phyloP scores from a whole-genome alignment of 2,113 vertebrate species.

The Mustelus asterias region DNA sequence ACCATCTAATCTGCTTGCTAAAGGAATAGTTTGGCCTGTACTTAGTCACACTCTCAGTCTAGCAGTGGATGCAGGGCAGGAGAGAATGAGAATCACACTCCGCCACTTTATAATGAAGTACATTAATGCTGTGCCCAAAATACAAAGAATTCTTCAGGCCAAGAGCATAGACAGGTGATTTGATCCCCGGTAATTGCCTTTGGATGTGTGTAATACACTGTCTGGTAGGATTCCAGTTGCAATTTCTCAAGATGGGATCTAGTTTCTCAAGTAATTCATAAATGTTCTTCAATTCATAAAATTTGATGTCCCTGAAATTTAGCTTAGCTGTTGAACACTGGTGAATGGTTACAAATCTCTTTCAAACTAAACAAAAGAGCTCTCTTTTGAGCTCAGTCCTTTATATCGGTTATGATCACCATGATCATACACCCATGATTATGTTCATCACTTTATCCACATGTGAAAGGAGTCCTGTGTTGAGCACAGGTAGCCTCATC shows the following conservation, averaged over 20 bases:
- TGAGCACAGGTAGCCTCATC: no score
- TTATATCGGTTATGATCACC: no score
- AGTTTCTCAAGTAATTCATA: not conserved
- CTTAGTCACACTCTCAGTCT: not conserved
- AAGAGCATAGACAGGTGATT: not conserved
- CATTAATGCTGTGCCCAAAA: not conserved
- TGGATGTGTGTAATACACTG: not conserved
- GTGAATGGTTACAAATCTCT: no score
- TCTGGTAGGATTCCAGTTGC: not conserved
- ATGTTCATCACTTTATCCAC: no score
- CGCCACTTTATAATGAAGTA: not conserved
- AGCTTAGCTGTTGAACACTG: no score
- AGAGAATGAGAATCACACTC: not conserved
- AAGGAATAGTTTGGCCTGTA: not conserved
- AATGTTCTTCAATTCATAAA: not conserved
- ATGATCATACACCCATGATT: no score
- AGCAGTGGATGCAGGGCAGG: not conserved
- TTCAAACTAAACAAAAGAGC: no score
- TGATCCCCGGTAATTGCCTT: not conserved
- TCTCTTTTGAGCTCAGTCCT: no score
- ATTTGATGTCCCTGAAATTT: no score
- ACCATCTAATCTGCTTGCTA: not conserved
- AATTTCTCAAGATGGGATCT: not conserved
- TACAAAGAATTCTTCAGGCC: not conserved
- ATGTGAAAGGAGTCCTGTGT: no score